These are phyloP conservation scores for Lepeophtheirus salmonis DNA, from an alignment of 1,140 invertebrate species.

Conservation along the genomic window DNA sequence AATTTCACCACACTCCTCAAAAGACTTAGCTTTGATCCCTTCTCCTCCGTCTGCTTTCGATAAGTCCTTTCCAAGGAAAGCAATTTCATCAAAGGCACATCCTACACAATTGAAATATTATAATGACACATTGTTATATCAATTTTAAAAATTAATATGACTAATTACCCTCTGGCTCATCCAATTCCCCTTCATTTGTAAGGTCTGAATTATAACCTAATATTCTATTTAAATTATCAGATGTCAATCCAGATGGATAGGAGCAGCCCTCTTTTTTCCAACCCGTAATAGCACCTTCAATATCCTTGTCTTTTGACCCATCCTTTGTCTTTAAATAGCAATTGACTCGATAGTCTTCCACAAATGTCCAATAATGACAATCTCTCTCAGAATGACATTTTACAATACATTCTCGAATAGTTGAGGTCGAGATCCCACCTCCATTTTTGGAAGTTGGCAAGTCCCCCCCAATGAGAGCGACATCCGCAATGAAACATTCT, in stretches of 20 bases:
- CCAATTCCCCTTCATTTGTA: not conserved
- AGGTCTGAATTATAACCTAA: not conserved
- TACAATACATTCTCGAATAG: not conserved
- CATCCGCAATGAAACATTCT: constrained; percentile 1
- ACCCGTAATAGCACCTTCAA: constrained; percentile 4
- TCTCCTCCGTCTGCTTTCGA: not conserved
- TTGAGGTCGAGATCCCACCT: not conserved
- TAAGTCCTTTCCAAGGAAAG: not conserved
- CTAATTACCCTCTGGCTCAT: not conserved
- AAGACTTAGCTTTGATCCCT: not conserved
- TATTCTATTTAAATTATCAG: not conserved
- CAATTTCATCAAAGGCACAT: not conserved
- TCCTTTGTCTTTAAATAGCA: constrained; percentile 1
- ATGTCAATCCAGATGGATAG: not conserved
- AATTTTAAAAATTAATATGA: no score
- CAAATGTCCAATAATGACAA: constrained; percentile 1
- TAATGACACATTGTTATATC: no score
- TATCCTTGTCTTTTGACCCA: not conserved
- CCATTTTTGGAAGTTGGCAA: not conserved
- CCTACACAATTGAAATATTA: no score
- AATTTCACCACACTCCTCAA: not conserved
- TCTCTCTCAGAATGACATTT: not conserved
- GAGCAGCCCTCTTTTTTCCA: constrained; percentile 5
- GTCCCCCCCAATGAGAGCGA: constrained; percentile 1
- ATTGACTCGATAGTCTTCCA: constrained; percentile 5